These are phyloP conservation scores for Lamellibrachia luymesi DNA, from an alignment of 1,140 invertebrate genomes.

Conservation along the genomic window DNA sequence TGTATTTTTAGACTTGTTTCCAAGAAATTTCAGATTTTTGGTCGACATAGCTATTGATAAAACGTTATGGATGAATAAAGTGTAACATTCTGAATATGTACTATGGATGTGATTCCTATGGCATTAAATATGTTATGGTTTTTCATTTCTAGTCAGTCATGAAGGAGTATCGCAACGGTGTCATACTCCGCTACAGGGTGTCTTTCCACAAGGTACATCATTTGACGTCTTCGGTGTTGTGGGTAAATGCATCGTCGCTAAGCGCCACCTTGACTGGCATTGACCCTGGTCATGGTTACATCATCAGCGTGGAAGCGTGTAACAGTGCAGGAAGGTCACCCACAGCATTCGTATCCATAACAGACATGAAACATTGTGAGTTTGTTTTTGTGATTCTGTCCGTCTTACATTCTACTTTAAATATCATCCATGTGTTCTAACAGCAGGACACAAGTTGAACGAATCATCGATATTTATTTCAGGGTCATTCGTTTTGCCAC, in stretches of 20 bases:
- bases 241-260: not conserved
- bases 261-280: not conserved
- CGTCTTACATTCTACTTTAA: not conserved
- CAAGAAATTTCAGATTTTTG: no score
- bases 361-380: not conserved
- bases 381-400: not conserved
- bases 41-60: no score
- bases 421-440: no score
- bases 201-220: not conserved
- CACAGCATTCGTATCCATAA: not conserved
- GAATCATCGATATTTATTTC: no score
- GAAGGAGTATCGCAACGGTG: not conserved
- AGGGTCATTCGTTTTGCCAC: no score
- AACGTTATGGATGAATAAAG: no score
- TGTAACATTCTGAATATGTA: no score
- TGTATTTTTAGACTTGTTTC: no score
- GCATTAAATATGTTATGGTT: not conserved
- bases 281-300: not conserved
- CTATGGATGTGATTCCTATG: no score
- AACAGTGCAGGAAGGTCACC: not conserved
- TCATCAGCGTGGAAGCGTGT: not conserved
- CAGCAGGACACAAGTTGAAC: no score
- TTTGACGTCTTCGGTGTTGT: not conserved
- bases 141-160: not conserved
- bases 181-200: not conserved